These are phyloP conservation scores for Genyomyrus donnyi DNA, from an alignment of 2,113 vertebrate genomes.

Conservation along the genomic window DNA sequence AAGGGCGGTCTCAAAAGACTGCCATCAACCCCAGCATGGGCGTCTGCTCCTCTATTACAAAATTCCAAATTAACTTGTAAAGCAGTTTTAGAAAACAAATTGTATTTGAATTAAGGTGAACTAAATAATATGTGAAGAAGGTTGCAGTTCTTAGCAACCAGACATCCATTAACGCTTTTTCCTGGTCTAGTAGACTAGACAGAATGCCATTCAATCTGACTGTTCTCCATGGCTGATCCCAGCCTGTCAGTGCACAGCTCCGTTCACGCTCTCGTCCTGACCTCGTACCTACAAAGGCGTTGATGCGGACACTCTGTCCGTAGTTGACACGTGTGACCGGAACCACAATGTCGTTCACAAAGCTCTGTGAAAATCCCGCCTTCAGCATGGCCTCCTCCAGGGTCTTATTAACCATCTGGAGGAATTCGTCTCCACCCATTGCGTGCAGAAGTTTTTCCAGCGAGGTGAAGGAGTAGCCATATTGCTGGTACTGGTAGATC, in stretches of 20 bases:
- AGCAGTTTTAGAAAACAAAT: neutral
- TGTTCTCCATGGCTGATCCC: neutral
- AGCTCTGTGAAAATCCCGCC: constrained; percentile 79
- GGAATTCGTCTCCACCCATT: constrained; percentile 70
- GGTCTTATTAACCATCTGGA: constrained; percentile 69
- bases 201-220: neutral
- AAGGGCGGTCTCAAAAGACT: neutral
- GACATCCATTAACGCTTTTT: neutral
- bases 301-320: constrained; percentile 68
- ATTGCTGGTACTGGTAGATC: constrained; percentile 89
- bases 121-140: neutral
- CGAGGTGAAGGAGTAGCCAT: constrained; percentile 82
- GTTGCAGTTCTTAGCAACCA: neutral
- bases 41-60: neutral
- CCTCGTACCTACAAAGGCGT: constrained; percentile 76
- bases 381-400: constrained; percentile 74
- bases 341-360: constrained; percentile 73
- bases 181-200: neutral
- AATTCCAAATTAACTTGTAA: neutral
- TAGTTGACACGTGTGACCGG: constrained; percentile 72
- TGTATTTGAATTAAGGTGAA: neutral
- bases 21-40: neutral
- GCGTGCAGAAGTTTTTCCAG: constrained; percentile 75
- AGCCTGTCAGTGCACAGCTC: neutral
- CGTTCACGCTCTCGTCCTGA: neutral